Base-by-base conservation (phyloP, 1,140 invertebrate genomes). In the Drosophila repleta region DNA sequence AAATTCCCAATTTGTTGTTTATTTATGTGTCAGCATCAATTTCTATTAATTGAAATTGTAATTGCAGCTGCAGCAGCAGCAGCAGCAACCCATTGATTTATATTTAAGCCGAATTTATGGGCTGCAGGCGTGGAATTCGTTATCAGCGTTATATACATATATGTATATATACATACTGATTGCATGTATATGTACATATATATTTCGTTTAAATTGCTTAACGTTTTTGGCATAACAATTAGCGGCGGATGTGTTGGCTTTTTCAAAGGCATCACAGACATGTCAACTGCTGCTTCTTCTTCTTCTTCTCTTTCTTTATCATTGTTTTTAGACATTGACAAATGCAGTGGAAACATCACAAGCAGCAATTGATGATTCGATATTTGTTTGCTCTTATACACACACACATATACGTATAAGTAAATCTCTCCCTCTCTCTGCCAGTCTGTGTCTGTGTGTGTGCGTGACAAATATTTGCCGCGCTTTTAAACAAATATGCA, bases 181-280 rank as follows among this genome's bases (percentile, higher is more conserved):
- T 39, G 1, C 7, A 8, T 17, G 3, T 43, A 17, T 15, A 15
- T 17, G 17, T 68, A 4, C 15, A n/a, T n/a, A n/a, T 15, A 7
- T 67, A 32, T 64, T 45, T 43, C 55, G 26, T 51, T 75, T 72
- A 73, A 76, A 60, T 67, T 78, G 57, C 21, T 21, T 58, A 68
- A 89, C 79, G 76, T 49, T 79, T 79, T 77, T 72, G 69, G 83
- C 84, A 88, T 88, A 70, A 73, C 63, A 88, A 88, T 79, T 73
- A 79, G 51, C 66, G 37, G 43, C 77, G 69, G 66, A 85, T 79
- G 39, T 55, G 11, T 51, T 52, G 15, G 32, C 35, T 41, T 64
- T 58, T 41, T 20, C 41, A 63, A 62, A 56, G 45, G 21, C 53
- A 66, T 24, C 60, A 35, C 43, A 70, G 35, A n/a, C 60, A 52